Evolutionary conservation across 2,888 invertebrate genomes (phyloP).

Genomic region (Ischnus inquisitorius): DNA sequence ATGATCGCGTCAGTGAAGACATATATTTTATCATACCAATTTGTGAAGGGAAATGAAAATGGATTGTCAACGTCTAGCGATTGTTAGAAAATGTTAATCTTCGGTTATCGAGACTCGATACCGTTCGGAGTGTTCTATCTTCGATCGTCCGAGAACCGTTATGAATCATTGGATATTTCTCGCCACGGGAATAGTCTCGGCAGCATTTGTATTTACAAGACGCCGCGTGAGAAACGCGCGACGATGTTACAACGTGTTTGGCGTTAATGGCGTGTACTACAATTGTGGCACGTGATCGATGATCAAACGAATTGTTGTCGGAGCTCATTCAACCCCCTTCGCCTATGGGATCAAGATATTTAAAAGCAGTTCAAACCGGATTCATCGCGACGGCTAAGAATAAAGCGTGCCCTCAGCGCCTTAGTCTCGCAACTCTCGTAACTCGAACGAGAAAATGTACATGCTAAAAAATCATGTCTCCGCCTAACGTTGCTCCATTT

Average conservation of each 20-base stretch:
- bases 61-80: not conserved
- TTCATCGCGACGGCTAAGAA: slow-evolving; percentile 61
- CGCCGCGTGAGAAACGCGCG: not conserved
- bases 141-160: not conserved
- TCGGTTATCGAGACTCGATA: not conserved
- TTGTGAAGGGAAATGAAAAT: too few relatives aligned
- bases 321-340: slow-evolving; percentile 65
- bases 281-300: slow-evolving; percentile 61
- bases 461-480: slow-evolving; percentile 1
- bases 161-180: not conserved
- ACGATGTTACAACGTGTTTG: slow-evolving; percentile 9
- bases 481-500: not conserved
- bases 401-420: slow-evolving; percentile 28
- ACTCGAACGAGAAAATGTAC: slow-evolving; percentile 5
- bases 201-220: not conserved
- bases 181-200: too few relatives aligned
- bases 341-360: slow-evolving; percentile 66
- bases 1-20: too few relatives aligned
- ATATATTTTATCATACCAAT: not conserved
- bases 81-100: not conserved
- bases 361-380: slow-evolving; percentile 70
- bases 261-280: not conserved
- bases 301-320: slow-evolving; percentile 69
- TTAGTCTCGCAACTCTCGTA: slow-evolving; percentile 14
- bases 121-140: not conserved